Conservation (phyloP, 2,797 vertebrate genomes). For the Pygocentrus nattereri region DNA sequence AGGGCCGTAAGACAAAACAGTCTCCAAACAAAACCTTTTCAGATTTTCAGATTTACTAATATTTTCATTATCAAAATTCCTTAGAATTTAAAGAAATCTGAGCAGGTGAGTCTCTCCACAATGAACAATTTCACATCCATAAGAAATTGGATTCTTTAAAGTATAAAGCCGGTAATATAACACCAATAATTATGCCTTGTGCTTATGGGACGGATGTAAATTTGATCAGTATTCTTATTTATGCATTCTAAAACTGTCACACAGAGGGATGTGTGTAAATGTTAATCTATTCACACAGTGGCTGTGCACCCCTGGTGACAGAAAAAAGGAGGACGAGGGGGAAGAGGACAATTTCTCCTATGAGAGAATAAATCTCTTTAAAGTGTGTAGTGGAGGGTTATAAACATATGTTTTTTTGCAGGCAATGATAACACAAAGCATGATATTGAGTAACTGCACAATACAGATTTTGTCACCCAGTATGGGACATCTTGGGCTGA, state of each 20-base stretch:
- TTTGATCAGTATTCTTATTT: conserved; percentile 25
- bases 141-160: background rate
- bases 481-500: background rate
- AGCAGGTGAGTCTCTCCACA: too few species aligned
- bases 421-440: background rate
- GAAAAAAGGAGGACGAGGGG: background rate
- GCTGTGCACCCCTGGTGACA: background rate
- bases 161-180: background rate
- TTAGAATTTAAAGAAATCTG: too few species aligned
- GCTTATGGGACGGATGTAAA: conserved; percentile 2
- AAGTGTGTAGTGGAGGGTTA: background rate
- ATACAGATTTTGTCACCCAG: background rate
- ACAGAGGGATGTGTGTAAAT: conserved; percentile 36
- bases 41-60: too few species aligned
- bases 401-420: background rate
- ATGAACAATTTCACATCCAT: too few species aligned
- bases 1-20: too few species aligned
- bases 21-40: too few species aligned
- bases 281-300: conserved; percentile 41
- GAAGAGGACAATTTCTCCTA: background rate
- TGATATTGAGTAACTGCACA: background rate
- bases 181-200: background rate
- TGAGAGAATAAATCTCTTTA: background rate
- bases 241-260: conserved; percentile 1
- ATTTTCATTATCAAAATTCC: too few species aligned